Evolutionary conservation across 2,888 invertebrate species (phyloP).

Genomic region (Dryadula phaetusa): DNA sequence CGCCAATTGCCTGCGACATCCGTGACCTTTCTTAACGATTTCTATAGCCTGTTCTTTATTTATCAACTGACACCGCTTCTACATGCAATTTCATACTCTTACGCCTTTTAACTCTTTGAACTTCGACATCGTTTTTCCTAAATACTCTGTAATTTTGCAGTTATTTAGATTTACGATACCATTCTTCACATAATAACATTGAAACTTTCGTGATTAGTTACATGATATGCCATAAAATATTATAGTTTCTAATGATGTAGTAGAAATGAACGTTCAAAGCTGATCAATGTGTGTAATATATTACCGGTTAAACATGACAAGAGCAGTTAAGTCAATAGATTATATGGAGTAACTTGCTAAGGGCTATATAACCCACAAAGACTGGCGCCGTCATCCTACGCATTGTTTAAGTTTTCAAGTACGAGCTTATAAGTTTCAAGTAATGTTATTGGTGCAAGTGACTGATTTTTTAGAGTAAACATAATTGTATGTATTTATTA

Average conservation of each 20-base stretch:
- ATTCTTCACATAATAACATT: constrained; percentile 23
- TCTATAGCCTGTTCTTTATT: constrained; percentile 33
- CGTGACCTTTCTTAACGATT: constrained; percentile 25
- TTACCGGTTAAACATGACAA: constrained; percentile 27
- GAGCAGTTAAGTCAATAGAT: constrained; percentile 34
- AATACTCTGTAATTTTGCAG: constrained; percentile 39
- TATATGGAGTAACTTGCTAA: constrained; percentile 30
- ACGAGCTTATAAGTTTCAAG: constrained; percentile 35
- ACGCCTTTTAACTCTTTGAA: constrained; percentile 57
- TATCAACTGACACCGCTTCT: constrained; percentile 35
- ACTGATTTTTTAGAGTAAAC: background rate
- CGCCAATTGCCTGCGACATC: constrained; percentile 25
- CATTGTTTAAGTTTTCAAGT: constrained; percentile 51
- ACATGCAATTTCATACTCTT: constrained; percentile 20
- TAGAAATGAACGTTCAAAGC: constrained; percentile 23
- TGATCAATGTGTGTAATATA: constrained; percentile 29
- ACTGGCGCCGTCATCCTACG: constrained; percentile 59
- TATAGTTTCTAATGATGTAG: constrained; percentile 27
- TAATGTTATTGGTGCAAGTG: background rate
- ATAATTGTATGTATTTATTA: background rate
- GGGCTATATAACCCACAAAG: constrained; percentile 33
- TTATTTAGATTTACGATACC: constrained; percentile 35
- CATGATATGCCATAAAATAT: constrained; percentile 23
- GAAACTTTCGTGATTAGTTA: constrained; percentile 23
- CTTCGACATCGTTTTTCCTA: constrained; percentile 57